Conservation (phyloP, 2,888 invertebrate species). For the Zeuzera pyrina region DNA sequence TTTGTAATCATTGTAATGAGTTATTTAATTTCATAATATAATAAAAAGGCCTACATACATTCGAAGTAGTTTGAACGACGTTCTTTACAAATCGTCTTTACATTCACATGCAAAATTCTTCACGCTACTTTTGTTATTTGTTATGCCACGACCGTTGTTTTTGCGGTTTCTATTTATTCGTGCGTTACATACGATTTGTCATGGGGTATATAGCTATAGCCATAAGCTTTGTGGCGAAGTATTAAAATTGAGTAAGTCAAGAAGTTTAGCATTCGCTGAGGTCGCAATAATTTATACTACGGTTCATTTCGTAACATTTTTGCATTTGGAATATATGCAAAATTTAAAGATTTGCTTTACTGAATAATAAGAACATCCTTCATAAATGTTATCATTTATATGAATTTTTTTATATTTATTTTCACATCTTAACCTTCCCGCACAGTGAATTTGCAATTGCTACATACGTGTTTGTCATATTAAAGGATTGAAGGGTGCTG, state of each 20-base stretch:
- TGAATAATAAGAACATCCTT: conserved; percentile 10
- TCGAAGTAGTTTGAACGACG: no score
- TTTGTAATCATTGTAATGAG: no score
- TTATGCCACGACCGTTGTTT: conserved; percentile 20
- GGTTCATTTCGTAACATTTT: not conserved
- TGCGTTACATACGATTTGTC: conserved; percentile 22
- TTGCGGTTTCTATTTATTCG: conserved; percentile 25
- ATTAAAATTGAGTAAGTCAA: conserved; percentile 1
- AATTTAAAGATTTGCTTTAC: conserved; percentile 9
- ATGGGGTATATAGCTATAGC: conserved; percentile 8
- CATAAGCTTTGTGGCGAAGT: conserved; percentile 5
- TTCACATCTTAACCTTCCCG: no score
- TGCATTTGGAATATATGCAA: conserved; percentile 1
- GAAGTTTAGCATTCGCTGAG: conserved; percentile 2
- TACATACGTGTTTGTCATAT: no score
- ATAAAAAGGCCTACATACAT: no score
- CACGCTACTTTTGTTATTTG: conserved; percentile 4
- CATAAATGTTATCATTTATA: no score
- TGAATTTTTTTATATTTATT: no score
- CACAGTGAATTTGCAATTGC: no score
- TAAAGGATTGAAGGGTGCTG: no score
- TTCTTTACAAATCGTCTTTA: not conserved
- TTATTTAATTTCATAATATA: no score
- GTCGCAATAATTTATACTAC: conserved; percentile 2
- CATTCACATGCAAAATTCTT: conserved; percentile 2